phyloP scores from a whole-genome alignment of 2,888 invertebrate genomes.

The Hypomecis punctinalis region DNA sequence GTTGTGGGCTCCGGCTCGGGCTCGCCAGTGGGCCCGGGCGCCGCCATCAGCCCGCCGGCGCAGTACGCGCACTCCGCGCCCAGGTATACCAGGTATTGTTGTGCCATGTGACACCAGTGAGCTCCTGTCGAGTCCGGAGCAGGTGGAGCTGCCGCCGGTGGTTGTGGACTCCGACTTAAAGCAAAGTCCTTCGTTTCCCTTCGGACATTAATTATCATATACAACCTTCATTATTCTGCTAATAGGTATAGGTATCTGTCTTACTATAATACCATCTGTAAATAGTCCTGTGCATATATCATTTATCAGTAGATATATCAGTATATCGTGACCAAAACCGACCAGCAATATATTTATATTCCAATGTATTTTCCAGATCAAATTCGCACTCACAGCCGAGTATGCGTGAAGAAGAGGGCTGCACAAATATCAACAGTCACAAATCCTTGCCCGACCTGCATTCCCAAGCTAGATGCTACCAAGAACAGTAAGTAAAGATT shows the following conservation, averaged over 20 bases:
- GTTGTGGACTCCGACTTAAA: too few species aligned
- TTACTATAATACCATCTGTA: too few species aligned
- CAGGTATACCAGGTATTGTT: constrained; percentile 67
- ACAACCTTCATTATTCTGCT: too few species aligned
- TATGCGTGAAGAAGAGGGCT: constrained; percentile 81
- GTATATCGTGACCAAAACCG: too few species aligned
- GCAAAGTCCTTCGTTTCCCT: too few species aligned
- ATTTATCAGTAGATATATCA: too few species aligned
- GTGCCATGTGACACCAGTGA: too few species aligned
- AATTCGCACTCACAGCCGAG: constrained; percentile 87
- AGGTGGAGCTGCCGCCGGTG: too few species aligned
- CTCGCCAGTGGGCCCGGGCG: constrained; percentile 77
- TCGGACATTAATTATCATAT: too few species aligned
- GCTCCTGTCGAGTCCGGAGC: too few species aligned
- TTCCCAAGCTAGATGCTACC: constrained; percentile 82
- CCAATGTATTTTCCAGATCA: constrained; percentile 68
- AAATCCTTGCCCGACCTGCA: constrained; percentile 93
- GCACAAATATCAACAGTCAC: constrained; percentile 88
- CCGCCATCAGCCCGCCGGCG: constrained; percentile 89
- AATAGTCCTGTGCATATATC: too few species aligned
- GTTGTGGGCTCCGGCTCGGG: constrained; percentile 64
- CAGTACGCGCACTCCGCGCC: constrained; percentile 87
- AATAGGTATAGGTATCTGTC: too few species aligned
- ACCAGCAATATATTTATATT: not conserved
- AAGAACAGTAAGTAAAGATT: constrained; percentile 71